Evolutionary conservation across 1,140 invertebrate genomes (phyloP), one percentile per base, ranked within the genome.

Genomic region (Temnothorax curvispinosus): DNA sequence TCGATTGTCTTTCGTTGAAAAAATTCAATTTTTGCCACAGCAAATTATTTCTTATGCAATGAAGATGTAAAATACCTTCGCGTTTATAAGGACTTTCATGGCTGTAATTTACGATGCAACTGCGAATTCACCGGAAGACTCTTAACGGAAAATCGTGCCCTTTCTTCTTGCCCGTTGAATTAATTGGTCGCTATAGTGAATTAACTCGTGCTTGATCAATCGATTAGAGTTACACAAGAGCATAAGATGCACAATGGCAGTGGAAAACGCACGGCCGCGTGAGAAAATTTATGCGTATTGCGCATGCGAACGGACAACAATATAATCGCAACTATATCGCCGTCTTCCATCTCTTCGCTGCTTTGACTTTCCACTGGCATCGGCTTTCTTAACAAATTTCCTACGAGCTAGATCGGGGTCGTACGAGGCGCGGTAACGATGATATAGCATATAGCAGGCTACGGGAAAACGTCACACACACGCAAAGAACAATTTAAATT

Each of bases 331-430:
- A 80, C 65, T 82, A 58, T 74, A 78, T 80, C 50, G n/a, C 81
- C 62, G 69, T 90, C 86, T 90, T 85, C 52, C 65, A 90, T 90
- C 89, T 85, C 11, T 50, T 80, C 65, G 72, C 62, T 67, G 65
- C 60, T 90, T 90, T 85, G 88, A 87, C 88, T 90, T 87, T 90
- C 89, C 89, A 84, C 75, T 82, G 87, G 58, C 78, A 85, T 84
- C 47, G 80, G 27, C 74, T 74, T 50, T 72, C 88, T 72, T 75
- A 75, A 85, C 56, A 78, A 89, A 85, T 89, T 84, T 47, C 64
- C 78, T 86, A 90, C 65, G 60, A 62, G 65, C 82, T 87, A 87
- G 84, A 90, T 90, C 86, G 89, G 86, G 89, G 89, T 90, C 89
- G 87, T 56, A 58, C 1, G 54, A 84, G 32, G 11, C 41, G 56